Percentiles rank a stretch among this genome's conserved stretches.
These are phyloP conservation scores for Channa argus DNA, from an alignment of 2,113 vertebrate genomes.

Conservation along the genomic window DNA sequence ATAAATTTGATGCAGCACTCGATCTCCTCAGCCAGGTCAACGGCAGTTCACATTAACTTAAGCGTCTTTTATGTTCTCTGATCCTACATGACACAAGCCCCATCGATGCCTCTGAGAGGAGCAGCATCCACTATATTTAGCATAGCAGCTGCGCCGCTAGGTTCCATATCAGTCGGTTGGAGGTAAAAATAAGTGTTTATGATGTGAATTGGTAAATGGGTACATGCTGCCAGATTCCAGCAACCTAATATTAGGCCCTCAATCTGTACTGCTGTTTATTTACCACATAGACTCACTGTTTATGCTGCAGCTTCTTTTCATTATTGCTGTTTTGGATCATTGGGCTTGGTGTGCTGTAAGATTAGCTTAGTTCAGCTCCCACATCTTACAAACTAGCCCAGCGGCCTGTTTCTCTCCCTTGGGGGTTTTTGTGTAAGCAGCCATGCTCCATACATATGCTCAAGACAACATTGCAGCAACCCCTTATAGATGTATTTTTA, in stretches of 20 bases:
- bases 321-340: not conserved
- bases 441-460: no score
- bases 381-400: not conserved
- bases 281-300: not conserved
- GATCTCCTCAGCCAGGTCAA: conserved; percentile 17
- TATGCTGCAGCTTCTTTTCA: not conserved
- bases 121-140: conserved; percentile 71
- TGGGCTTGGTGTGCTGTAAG: not conserved
- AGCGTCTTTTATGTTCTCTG: conserved; percentile 60
- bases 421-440: no score
- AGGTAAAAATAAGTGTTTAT: conserved; percentile 43
- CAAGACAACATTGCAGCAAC: no score
- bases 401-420: not conserved
- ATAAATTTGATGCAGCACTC: conserved; percentile 43
- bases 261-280: not conserved
- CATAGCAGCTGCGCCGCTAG: conserved; percentile 55
- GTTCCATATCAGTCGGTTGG: conserved; percentile 32
- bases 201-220: conserved; percentile 14
- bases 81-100: conserved; percentile 61
- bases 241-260: not conserved
- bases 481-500: no score
- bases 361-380: not conserved
- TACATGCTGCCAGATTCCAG: not conserved
- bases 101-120: conserved; percentile 63
- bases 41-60: conserved; percentile 61